Evolutionary conservation across 2,113 vertebrate genomes (phyloP), one percentile per base, ranked within the genome.

Genomic region (Cynoglossus semilaevis): DNA sequence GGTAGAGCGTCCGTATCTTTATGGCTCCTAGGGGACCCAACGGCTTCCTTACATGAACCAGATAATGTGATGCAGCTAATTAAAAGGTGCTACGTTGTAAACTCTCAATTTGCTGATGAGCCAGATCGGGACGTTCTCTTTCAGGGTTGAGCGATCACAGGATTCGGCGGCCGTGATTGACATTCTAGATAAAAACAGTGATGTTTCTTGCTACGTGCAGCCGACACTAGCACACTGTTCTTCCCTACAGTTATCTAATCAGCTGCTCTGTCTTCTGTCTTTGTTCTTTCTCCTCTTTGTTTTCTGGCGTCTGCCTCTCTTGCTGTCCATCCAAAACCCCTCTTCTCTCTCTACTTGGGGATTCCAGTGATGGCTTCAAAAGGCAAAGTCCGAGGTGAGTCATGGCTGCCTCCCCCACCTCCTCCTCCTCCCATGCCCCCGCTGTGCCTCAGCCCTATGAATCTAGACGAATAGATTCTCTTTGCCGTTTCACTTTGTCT

Each of bases 351-450:
- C 75, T 81, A 14, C 81, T 75, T 77, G 66, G 80, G 79, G 48
- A 78, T 83, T 80, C 72, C 88, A 92, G 91, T 78, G 87, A 87
- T 89, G 85, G 90, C 90, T 79, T 87, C 86, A 75, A 92, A 91
- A 87, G 90, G 85, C 84, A 91, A 91, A 90, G 85, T 76, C 54
- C 85, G 87, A 91, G 91, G 91, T 92, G 89, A 92, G 91, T 91
- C 34, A 52, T 68, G 73, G 67, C 74, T 73, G 67, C 13, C 16
- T 44, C 16, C 61, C 48, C 41, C 41, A 4, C 38, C 38, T 14
- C 38, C 38, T 11, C 38, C 38, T 11, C 38, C 38, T 29, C 22
- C 22, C 22, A 6, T 41, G 1, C 10, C 4, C 40, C 56, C 51
- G 68, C 67, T 60, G 15, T 68, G 51, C 57, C 69, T 58, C 56